These are phyloP conservation scores for Cataglyphis cursor DNA, from an alignment of 2,888 invertebrate species.

Conservation along the genomic window DNA sequence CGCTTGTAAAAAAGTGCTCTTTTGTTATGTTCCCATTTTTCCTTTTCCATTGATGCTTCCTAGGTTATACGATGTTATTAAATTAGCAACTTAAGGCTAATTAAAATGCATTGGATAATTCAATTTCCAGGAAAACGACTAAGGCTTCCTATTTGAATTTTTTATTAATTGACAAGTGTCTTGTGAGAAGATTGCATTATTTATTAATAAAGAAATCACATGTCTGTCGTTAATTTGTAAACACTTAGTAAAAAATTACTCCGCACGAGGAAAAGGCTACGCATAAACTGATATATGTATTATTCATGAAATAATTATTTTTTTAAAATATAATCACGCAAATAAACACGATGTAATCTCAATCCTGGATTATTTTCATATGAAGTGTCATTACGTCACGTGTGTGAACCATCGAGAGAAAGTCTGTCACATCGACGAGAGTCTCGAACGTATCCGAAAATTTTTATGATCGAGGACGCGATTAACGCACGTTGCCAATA, in stretches of 20 bases:
- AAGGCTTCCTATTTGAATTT: background rate
- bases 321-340: background rate
- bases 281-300: too few species aligned
- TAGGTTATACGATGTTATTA: background rate
- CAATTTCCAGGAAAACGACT: conserved; percentile 1
- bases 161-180: background rate
- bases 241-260: background rate
- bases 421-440: conserved; percentile 24
- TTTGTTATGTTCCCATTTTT: background rate
- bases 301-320: background rate
- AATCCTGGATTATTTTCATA: conserved; percentile 17
- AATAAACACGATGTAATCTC: background rate
- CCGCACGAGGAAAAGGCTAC: background rate
- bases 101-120: conserved; percentile 10
- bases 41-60: background rate
- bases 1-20: conserved; percentile 1
- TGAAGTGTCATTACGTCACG: conserved; percentile 19
- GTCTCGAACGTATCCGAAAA: conserved; percentile 19
- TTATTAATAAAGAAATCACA: background rate
- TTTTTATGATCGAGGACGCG: conserved; percentile 19
- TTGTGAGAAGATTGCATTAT: background rate
- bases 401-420: conserved; percentile 26
- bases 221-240: background rate
- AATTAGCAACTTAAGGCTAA: conserved; percentile 14
- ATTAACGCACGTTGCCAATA: conserved; percentile 44